Evolutionary conservation across 1,140 invertebrate species (phyloP).

Genomic region (Halyomorpha halys): DNA sequence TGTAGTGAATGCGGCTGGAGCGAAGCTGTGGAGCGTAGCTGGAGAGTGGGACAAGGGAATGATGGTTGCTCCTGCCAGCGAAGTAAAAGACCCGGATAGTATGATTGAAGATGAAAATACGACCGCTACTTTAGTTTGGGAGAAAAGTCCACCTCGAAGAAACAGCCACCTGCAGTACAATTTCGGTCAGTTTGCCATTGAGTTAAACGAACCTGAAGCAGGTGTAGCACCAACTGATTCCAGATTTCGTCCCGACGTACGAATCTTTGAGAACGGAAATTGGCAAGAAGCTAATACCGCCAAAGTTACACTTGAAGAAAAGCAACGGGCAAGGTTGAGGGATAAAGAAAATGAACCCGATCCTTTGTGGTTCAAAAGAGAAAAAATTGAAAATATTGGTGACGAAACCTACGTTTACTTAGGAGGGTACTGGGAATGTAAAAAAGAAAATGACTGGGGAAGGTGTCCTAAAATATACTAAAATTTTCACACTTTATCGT

Average conservation of each 20-base stretch:
- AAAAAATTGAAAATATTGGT: constrained; percentile 66
- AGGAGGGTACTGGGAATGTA: constrained; percentile 87
- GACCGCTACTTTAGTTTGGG: not conserved
- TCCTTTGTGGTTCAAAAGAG: constrained; percentile 84
- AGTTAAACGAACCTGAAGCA: constrained; percentile 89
- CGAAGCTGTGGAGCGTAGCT: constrained; percentile 65
- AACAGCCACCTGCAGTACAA: constrained; percentile 74
- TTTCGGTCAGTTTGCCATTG: constrained; percentile 67
- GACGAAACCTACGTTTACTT: constrained; percentile 74
- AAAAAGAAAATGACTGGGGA: constrained; percentile 78
- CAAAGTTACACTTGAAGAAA: constrained; percentile 87
- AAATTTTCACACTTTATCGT: too few relatives aligned
- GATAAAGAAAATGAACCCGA: not conserved
- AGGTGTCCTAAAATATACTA: constrained; percentile 69
- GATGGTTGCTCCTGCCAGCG: constrained; percentile 84
- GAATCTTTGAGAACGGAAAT: constrained; percentile 90
- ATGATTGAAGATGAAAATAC: not conserved
- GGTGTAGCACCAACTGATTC: constrained; percentile 91
- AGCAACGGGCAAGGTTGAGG: constrained; percentile 35
- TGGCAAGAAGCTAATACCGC: constrained; percentile 94
- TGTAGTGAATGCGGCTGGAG: constrained; percentile 48
- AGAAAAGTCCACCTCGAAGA: constrained; percentile 41
- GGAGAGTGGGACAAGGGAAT: constrained; percentile 93
- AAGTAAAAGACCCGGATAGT: constrained; percentile 45
- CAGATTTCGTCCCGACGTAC: constrained; percentile 82